Conservation (phyloP, 2,888 invertebrate genomes). For the Lasiommata megera region DNA sequence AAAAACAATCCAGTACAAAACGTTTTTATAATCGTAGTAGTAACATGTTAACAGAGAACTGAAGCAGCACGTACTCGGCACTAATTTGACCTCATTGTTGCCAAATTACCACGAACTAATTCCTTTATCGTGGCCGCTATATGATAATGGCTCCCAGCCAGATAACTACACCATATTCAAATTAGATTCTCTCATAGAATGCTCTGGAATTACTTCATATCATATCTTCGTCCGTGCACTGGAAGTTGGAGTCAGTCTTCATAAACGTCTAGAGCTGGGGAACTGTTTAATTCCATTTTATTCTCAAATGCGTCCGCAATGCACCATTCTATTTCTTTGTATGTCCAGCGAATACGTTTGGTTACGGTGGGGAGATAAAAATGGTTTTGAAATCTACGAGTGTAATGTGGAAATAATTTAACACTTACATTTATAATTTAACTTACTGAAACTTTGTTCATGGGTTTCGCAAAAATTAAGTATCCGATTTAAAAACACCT, state of each 20-base stretch:
- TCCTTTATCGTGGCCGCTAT: conserved; percentile 23
- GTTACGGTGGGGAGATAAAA: background rate
- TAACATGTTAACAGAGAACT: background rate
- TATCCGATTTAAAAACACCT: no score
- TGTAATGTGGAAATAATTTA: no score
- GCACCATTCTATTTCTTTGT: conserved; percentile 20
- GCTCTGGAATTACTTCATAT: conserved; percentile 14
- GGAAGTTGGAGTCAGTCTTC: conserved; percentile 51
- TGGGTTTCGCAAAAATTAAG: no score
- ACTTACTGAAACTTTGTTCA: no score
- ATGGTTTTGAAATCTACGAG: background rate
- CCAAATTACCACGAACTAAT: conserved; percentile 33
- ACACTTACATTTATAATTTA: no score
- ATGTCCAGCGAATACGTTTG: conserved; percentile 1
- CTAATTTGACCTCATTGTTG: conserved; percentile 23
- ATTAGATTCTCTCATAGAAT: conserved; percentile 23
- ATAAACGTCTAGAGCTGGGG: conserved; percentile 40
- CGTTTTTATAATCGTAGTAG: background rate
- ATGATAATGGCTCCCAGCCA: conserved; percentile 28
- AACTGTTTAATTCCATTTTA: conserved; percentile 57
- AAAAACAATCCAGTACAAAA: background rate
- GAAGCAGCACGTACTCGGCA: conserved; percentile 2
- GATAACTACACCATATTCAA: conserved; percentile 27
- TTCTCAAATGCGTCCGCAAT: conserved; percentile 46
- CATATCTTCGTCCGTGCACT: conserved; percentile 34